Evolutionary conservation across 2,113 vertebrate species (phyloP).

Genomic region (Lophius piscatorius): DNA sequence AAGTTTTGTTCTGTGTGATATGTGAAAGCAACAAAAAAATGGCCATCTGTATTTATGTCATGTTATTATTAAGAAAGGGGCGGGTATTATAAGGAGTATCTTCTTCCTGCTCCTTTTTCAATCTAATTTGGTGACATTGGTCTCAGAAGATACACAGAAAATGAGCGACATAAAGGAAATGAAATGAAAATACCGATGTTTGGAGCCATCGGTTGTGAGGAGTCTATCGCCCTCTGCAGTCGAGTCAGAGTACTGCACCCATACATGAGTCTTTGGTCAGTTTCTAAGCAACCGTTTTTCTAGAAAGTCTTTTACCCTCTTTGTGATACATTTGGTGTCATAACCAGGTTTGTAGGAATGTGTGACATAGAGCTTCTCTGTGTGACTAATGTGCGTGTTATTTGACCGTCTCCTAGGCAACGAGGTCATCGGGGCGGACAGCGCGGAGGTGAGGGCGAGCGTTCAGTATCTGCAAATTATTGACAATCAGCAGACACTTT

Average conservation of each 20-base stretch:
- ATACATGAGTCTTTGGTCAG: constrained; percentile 31
- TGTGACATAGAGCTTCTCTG: not conserved
- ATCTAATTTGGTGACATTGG: no score
- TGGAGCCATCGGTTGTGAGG: not conserved
- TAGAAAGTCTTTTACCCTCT: constrained; percentile 31
- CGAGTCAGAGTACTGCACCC: constrained; percentile 17
- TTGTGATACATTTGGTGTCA: constrained; percentile 13
- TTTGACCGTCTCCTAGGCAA: constrained; percentile 77
- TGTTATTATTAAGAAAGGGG: no score
- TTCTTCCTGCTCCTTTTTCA: no score
- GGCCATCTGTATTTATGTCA: no score
- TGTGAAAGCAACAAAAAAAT: no score
- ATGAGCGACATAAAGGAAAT: no score
- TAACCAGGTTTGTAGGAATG: not conserved
- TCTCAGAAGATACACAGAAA: no score
- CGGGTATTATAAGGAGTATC: no score
- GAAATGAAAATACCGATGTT: no score
- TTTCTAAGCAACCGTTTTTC: constrained; percentile 72
- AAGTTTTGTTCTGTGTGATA: no score
- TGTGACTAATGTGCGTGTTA: constrained; percentile 5
- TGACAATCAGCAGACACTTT: constrained; percentile 97
- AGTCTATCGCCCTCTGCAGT: constrained; percentile 40
- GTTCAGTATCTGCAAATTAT: constrained; percentile 93
- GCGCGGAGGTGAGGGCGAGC: constrained; percentile 88
- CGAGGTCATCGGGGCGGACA: constrained; percentile 88